phyloP scores from a whole-genome alignment of 2,113 vertebrate species.

The Salvelinus alpinus region DNA sequence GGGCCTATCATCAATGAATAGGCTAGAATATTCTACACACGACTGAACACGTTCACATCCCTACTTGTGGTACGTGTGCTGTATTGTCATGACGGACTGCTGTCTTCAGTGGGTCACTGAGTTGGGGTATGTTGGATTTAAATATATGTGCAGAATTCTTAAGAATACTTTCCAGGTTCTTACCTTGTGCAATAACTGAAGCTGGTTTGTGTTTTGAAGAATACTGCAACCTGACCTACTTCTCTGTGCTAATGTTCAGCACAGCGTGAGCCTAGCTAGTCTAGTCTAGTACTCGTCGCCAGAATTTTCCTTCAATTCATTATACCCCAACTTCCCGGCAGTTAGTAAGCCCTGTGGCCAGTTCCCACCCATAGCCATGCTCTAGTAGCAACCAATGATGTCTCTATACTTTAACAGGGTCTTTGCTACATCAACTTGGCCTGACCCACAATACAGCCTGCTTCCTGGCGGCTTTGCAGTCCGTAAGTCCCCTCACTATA shows the following conservation, averaged over 20 bases:
- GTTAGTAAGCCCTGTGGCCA: too few species aligned
- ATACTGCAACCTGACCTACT: too few species aligned
- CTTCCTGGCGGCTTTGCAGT: conserved; percentile 25
- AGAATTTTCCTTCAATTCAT: too few species aligned
- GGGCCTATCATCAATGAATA: too few species aligned
- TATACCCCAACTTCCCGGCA: too few species aligned
- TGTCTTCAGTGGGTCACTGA: not conserved
- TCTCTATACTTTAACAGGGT: not conserved
- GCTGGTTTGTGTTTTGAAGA: too few species aligned
- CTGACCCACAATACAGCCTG: conserved; percentile 24
- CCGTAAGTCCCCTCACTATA: conserved; percentile 24
- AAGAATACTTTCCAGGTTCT: not conserved
- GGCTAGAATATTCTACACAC: too few species aligned
- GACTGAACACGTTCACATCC: too few species aligned
- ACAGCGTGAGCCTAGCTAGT: too few species aligned
- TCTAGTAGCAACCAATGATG: not conserved
- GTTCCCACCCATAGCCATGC: not conserved
- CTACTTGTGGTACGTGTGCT: not conserved
- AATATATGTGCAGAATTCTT: not conserved
- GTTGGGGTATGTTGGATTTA: not conserved
- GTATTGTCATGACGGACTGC: not conserved
- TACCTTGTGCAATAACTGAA: too few species aligned
- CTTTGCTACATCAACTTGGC: conserved; percentile 15
- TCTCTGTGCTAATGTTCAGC: too few species aligned
- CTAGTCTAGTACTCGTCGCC: too few species aligned